Evolutionary conservation across 2,113 vertebrate genomes (phyloP), one percentile per base, ranked within the genome.

Genomic region (Glareola pratincola): DNA sequence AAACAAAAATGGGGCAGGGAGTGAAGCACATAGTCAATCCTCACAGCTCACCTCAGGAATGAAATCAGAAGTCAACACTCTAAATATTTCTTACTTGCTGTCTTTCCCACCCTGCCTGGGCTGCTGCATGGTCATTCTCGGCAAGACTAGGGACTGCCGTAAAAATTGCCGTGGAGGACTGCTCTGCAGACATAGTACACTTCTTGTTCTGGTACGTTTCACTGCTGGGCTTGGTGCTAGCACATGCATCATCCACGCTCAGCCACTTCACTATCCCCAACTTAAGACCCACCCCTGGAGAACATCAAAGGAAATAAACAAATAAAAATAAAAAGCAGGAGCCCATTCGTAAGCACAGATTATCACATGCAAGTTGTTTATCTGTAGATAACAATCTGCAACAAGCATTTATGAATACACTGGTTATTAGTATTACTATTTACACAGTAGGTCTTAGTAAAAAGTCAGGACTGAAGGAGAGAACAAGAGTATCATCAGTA

Each of bases 191-290:
- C 0, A 37, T 4, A 71, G 10, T 2, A 6, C 6, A 16, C 8
- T 30, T 18, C 30, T 73, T 29, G 24, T 47, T 26, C 10, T 57
- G 72, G 26, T 12, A 37, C 0, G 0, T n/a, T 27, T 51, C 68
- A 47, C 26, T 64, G 21, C 29, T n/a, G 27, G 20, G 36, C 34
- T 84, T 48, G 27, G 27, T 51, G 41, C 50, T 74, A 48, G 22
- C 30, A 53, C 24, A 27, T 5, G 15, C 18, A 36, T 34, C 53
- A 29, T 14, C 48, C 48, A 16, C 9, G 20, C 32, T 43, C 26
- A 30, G 53, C 34, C 12, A 85, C 6, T 6, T 53, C 29, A 15
- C 20, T 39, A 4, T 50, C 21, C 32, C 14, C 36, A 39, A 27
- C 10, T 56, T 54, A 39, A 30, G 4, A 76, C 12, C 6, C 22